phyloP scores from a whole-genome alignment of 1,140 invertebrate genomes.

The Pararge aegeria region DNA sequence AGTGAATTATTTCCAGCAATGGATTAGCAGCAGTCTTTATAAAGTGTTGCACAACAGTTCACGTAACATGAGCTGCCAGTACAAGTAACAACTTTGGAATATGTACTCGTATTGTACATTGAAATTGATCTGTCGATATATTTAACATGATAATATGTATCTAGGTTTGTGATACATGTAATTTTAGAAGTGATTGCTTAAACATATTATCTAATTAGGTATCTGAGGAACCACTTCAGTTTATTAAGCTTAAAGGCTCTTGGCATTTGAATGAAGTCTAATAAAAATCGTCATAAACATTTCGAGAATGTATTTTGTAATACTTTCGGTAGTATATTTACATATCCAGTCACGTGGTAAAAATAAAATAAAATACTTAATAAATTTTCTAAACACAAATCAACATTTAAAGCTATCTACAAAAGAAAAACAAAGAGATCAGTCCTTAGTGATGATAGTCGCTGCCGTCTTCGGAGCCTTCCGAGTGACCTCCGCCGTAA shows the following conservation, averaged over 20 bases:
- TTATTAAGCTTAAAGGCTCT: no score
- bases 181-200: neutral
- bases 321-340: slow-evolving; percentile 74
- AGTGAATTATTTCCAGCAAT: slow-evolving; percentile 4
- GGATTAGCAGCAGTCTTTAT: slow-evolving; percentile 32
- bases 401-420: slow-evolving; percentile 81
- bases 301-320: slow-evolving; percentile 49
- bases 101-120: slow-evolving; percentile 20
- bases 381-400: slow-evolving; percentile 66
- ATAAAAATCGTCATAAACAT: slow-evolving; percentile 4
- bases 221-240: neutral
- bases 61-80: slow-evolving; percentile 34
- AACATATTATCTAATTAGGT: no score
- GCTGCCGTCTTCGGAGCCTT: slow-evolving; percentile 50
- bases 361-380: slow-evolving; percentile 61
- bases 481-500: slow-evolving; percentile 26
- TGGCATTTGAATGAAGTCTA: slow-evolving; percentile 7
- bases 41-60: slow-evolving; percentile 40
- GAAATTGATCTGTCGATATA: neutral
- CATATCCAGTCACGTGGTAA: slow-evolving; percentile 53
- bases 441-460: slow-evolving; percentile 67
- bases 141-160: neutral
- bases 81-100: slow-evolving; percentile 38
- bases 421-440: slow-evolving; percentile 68
- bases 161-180: neutral